These are phyloP conservation scores for Lophotriccus pileatus DNA, from an alignment of 2,797 vertebrate genomes.

Conservation along the genomic window DNA sequence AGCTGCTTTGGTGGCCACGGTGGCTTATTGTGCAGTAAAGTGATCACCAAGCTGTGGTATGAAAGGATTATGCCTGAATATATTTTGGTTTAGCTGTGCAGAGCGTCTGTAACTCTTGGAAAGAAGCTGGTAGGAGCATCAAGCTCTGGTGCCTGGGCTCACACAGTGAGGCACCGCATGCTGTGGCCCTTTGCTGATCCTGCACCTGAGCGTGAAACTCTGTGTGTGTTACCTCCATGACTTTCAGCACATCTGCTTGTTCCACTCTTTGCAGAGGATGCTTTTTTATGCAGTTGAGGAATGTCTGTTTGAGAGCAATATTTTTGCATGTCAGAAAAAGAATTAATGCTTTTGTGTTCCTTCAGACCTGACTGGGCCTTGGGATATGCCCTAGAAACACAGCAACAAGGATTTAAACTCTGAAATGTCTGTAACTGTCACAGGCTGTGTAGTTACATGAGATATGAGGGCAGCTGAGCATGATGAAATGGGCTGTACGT, in stretches of 20 bases:
- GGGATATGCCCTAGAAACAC: background rate
- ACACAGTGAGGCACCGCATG: fast-evolving
- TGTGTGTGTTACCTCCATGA: background rate
- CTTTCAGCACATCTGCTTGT: background rate
- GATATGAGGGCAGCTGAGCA: background rate
- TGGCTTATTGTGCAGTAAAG: background rate
- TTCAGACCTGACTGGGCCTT: background rate
- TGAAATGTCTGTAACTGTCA: background rate
- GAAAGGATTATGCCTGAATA: background rate
- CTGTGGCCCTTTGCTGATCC: background rate
- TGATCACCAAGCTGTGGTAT: background rate
- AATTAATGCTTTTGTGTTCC: background rate
- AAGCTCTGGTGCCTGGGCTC: background rate
- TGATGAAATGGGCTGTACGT: background rate
- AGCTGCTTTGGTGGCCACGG: constrained; percentile 16
- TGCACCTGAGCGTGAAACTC: fast-evolving
- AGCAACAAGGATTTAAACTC: background rate
- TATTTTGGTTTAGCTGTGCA: background rate
- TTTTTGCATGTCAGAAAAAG: background rate
- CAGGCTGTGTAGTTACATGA: background rate
- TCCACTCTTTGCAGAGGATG: background rate
- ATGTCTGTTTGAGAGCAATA: background rate
- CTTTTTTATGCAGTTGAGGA: background rate
- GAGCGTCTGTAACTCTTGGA: background rate
- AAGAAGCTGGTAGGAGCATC: background rate